Percentiles rank a stretch among this genome's conserved stretches.
These are phyloP conservation scores for Disparrhopalites patrizii DNA, from an alignment of 2,888 invertebrate species.

Conservation along the genomic window DNA sequence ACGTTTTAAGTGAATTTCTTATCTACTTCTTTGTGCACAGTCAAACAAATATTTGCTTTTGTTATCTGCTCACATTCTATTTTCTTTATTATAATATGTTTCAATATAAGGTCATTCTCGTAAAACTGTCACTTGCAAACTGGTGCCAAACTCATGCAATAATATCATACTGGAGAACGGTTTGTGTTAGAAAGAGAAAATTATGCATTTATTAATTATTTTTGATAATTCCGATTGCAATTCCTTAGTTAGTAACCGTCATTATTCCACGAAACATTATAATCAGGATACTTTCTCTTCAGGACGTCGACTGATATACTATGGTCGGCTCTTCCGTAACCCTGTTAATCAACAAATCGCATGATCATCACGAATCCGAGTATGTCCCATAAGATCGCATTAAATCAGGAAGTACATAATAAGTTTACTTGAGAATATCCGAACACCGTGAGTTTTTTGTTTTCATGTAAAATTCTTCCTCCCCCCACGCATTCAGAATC, in stretches of 20 bases:
- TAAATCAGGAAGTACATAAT: too few relatives aligned
- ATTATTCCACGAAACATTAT: conserved; percentile 74
- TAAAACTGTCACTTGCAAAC: too few relatives aligned
- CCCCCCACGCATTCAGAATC: conserved; percentile 85
- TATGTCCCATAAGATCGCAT: too few relatives aligned
- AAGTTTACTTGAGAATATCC: conserved; percentile 76
- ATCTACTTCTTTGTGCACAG: not conserved
- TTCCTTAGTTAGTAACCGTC: conserved; percentile 82
- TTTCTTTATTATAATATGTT: too few relatives aligned
- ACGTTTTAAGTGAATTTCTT: not conserved
- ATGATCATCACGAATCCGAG: not conserved
- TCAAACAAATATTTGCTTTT: not conserved
- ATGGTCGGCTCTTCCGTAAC: conserved; percentile 89
- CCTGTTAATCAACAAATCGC: conserved; percentile 49
- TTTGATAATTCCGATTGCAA: too few relatives aligned
- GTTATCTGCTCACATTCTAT: too few relatives aligned
- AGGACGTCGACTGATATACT: conserved; percentile 68
- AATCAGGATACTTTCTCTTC: conserved; percentile 68
- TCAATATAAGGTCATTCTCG: too few relatives aligned
- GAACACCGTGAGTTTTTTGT: conserved; percentile 74
- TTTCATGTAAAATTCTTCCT: conserved; percentile 82
- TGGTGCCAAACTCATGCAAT: too few relatives aligned
- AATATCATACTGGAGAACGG: too few relatives aligned
- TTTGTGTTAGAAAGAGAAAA: too few relatives aligned
- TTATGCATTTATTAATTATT: too few relatives aligned